These are phyloP conservation scores for Pristis pectinata DNA, from an alignment of 2,797 vertebrate species.

Conservation along the genomic window DNA sequence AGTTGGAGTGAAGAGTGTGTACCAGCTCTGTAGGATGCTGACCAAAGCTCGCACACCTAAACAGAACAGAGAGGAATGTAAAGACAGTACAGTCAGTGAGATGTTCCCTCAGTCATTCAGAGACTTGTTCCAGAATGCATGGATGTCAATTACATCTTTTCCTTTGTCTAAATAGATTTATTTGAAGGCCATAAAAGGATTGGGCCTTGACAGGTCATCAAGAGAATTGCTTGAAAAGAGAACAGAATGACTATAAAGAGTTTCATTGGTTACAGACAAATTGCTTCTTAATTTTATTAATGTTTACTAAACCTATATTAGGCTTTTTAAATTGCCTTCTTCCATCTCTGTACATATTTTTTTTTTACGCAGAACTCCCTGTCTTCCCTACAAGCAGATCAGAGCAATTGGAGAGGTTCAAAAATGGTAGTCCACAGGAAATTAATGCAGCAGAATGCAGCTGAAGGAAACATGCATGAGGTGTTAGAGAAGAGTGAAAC, in stretches of 20 bases:
- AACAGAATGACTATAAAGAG: neutral
- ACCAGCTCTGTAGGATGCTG: constrained; percentile 97
- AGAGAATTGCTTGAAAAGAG: neutral
- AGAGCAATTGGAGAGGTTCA: neutral
- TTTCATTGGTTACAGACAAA: neutral
- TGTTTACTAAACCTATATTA: neutral
- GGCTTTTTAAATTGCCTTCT: neutral
- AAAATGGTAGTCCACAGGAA: neutral
- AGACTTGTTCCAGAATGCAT: neutral
- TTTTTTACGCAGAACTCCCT: neutral
- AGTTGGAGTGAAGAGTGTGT: constrained; percentile 92
- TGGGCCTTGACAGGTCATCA: neutral
- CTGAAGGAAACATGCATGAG: neutral
- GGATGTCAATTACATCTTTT: neutral
- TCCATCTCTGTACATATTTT: neutral
- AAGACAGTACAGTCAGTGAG: neutral
- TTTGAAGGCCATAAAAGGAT: neutral
- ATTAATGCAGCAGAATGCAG: neutral
- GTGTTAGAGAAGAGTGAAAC: neutral
- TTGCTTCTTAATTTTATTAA: constrained; percentile 11
- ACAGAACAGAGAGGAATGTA: neutral
- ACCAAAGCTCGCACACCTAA: constrained; percentile 87
- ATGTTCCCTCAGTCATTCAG: neutral
- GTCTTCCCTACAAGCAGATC: neutral
- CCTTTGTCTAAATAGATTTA: neutral